Evolutionary conservation across 2,113 vertebrate species (phyloP), one percentile per base, ranked within the genome.

Genomic region (Stegostoma tigrinum): DNA sequence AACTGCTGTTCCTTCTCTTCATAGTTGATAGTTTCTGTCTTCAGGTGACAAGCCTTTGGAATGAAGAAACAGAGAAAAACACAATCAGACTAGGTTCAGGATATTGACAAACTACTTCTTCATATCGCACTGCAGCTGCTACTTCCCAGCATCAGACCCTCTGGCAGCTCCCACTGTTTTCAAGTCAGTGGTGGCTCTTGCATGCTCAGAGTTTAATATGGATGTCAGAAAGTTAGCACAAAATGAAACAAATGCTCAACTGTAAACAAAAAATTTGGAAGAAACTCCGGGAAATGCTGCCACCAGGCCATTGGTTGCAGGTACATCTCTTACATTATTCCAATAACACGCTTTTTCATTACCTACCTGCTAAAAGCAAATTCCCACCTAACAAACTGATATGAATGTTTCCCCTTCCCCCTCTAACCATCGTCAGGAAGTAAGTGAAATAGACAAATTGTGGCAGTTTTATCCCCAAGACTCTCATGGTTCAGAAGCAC

Each of bases 1-100:
- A 99, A 98, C 96, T 99, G 98, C 96, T 99, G 99, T 34, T 99
- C 99, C 96, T 99, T 99, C 96, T 99, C 98, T 96, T 99, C 99
- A 1, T 99, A 99, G 0, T 97, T 98, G 96, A 98, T 97, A 2
- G 99, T 99, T 97, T 99, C 99, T 48, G 97, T 98, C 97, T 99
- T 99, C 97, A 99, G 97, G 48, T 98, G 98, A 97, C 97, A 98
- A 38, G 99, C 99, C 99, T 99, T 96, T 12, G 95, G 95, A 10
- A 34, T 6, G 42, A 67, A 96, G 67, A 80, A 91, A 24, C 24
- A 24, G 1, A 48, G 14, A 87, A n/a, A 94, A 19, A 48, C 48
- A 23, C 38, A 30, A 61, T 70, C 24, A 96, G 72, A 64, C 21
- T 8, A 68, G 30, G 24, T 70, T 52, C 14, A 48, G 38, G 12